phyloP scores from a whole-genome alignment of 2,888 invertebrate species.

The Balanococcus diminutus region DNA sequence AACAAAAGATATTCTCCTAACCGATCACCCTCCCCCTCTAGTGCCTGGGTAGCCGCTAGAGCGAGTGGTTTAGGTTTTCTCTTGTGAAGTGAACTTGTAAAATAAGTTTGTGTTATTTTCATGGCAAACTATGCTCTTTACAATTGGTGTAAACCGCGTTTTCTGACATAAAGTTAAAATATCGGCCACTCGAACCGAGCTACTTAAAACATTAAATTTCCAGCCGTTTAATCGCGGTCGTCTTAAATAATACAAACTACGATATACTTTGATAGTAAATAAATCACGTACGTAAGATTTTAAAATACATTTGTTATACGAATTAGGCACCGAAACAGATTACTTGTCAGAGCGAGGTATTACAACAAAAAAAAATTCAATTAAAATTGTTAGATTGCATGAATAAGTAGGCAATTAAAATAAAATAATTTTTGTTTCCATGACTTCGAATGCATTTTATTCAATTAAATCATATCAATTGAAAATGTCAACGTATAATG shows the following conservation, averaged over 20 bases:
- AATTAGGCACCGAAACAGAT: background rate
- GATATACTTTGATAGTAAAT: background rate
- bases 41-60: background rate
- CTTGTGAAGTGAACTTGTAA: background rate
- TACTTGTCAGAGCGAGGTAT: background rate
- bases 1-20: background rate
- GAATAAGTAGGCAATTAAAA: background rate
- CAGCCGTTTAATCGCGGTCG: background rate
- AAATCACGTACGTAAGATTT: background rate
- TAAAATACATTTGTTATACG: background rate
- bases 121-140: conserved; percentile 6
- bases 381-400: background rate
- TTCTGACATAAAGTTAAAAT: conserved; percentile 21
- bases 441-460: background rate
- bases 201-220: conserved; percentile 29
- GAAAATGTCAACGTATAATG: background rate
- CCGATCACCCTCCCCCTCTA: background rate
- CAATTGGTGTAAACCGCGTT: conserved; percentile 32
- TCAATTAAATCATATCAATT: background rate
- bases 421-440: background rate
- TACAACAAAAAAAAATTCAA: background rate
- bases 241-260: background rate
- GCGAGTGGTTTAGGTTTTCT: background rate
- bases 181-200: conserved; percentile 16
- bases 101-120: conserved; percentile 31